A percentile compares a stretch with the other conserved stretches of the same genome.
Conservation (phyloP, 2,797 vertebrate species). For the Tenualosa thibaudeaui region DNA sequence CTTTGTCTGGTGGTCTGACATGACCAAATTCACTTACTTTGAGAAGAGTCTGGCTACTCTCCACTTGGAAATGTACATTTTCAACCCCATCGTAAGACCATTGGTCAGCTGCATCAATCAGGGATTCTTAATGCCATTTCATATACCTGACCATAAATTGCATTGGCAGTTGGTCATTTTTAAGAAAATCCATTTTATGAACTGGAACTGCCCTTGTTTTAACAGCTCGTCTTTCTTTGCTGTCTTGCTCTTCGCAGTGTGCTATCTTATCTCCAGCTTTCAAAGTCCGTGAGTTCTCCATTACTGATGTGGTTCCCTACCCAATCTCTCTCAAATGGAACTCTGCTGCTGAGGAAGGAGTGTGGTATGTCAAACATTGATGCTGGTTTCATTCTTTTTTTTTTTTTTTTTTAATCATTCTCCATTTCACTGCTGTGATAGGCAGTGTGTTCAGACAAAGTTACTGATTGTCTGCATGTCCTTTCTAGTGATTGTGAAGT, state of each 20-base stretch:
- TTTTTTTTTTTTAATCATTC: neutral
- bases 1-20: too few relatives aligned
- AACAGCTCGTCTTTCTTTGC: neutral
- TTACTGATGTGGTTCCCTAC: constrained; percentile 90
- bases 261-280: constrained; percentile 97
- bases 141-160: too few relatives aligned
- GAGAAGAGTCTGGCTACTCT: too few relatives aligned
- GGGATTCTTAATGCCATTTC: too few relatives aligned
- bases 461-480: neutral
- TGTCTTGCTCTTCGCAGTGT: constrained; percentile 74
- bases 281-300: constrained; percentile 98
- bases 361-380: constrained; percentile 74
- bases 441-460: neutral
- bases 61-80: too few relatives aligned
- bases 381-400: neutral
- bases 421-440: neutral
- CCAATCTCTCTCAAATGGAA: constrained; percentile 94
- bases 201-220: neutral
- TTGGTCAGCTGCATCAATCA: too few relatives aligned
- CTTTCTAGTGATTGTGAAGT: constrained; percentile 91
- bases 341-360: constrained; percentile 92
- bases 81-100: too few relatives aligned
- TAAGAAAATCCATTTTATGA: too few relatives aligned
- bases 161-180: too few relatives aligned
- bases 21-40: too few relatives aligned